Conservation (phyloP, 2,113 vertebrate genomes). For the Craseonycteris thonglongyai region DNA sequence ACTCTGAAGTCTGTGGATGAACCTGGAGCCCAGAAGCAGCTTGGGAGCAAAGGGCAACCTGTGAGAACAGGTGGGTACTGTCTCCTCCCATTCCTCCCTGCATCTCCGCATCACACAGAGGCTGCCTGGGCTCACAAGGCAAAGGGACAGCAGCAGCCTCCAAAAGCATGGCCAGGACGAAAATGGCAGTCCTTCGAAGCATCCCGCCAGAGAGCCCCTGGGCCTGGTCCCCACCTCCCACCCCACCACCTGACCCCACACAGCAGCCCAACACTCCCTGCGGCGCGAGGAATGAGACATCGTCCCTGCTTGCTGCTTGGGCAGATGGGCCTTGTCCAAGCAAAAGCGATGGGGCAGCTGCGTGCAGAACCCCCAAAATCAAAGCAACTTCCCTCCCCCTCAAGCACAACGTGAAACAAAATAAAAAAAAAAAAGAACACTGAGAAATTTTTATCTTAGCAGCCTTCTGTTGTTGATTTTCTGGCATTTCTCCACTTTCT, state of each 20-base stretch:
- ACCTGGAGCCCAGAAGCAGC: background rate
- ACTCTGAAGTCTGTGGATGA: background rate
- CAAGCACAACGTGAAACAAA: background rate
- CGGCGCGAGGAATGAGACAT: background rate
- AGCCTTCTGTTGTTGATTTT: constrained; percentile 29
- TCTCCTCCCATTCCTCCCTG: too few relatives aligned
- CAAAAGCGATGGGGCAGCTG: constrained; percentile 13
- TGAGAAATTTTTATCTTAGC: background rate
- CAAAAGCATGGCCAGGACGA: background rate
- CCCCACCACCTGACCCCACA: background rate
- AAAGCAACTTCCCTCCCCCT: background rate
- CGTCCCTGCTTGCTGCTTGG: background rate
- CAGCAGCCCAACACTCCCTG: background rate
- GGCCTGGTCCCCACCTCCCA: background rate
- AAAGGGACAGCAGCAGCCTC: background rate
- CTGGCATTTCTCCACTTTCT: background rate
- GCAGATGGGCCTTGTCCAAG: background rate
- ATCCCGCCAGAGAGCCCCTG: background rate
- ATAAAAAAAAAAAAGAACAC: too few relatives aligned
- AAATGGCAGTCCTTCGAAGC: background rate
- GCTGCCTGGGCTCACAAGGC: background rate
- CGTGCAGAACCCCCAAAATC: background rate
- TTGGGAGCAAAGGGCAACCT: background rate
- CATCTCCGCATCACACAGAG: background rate
- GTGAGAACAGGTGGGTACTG: background rate